Conservation (phyloP, 2,888 invertebrate species). For the Lymantria dispar region DNA sequence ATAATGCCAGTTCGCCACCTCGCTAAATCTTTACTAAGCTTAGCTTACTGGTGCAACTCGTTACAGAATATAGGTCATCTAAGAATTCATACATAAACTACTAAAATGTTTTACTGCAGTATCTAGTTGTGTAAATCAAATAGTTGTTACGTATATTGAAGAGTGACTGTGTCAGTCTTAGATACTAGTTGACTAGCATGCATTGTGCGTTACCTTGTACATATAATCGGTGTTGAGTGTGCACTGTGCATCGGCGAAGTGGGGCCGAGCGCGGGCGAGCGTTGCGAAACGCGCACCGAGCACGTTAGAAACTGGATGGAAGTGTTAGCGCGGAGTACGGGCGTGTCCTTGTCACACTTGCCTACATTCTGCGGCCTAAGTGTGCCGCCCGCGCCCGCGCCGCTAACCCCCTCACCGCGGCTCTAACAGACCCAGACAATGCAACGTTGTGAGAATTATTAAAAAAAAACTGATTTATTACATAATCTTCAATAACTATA, state of each 20-base stretch:
- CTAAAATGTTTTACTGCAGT: background rate
- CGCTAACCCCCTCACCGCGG: conserved; percentile 41
- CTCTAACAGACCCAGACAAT: conserved; percentile 71
- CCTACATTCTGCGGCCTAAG: conserved; percentile 77
- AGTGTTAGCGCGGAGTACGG: conserved; percentile 79
- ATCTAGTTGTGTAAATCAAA: no score
- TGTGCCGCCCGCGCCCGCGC: conserved; percentile 55
- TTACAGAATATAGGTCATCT: conserved; percentile 41
- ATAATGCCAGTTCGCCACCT: conserved; percentile 59
- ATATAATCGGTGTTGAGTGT: conserved; percentile 60
- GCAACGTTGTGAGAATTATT: conserved; percentile 64
- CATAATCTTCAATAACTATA: conserved; percentile 36
- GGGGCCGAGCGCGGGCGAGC: conserved; percentile 58
- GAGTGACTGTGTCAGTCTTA: no score
- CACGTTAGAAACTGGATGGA: conserved; percentile 81
- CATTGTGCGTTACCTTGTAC: conserved; percentile 60
- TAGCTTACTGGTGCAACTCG: conserved; percentile 32
- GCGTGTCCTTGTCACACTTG: conserved; percentile 83
- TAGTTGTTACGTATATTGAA: no score
- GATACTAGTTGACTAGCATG: conserved; percentile 13
- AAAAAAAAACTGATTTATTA: conserved; percentile 53
- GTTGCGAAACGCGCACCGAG: conserved; percentile 76
- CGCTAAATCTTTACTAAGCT: conserved; percentile 53
- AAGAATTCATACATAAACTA: conserved; percentile 7
- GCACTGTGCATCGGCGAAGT: conserved; percentile 64